Percentiles rank a stretch among this genome's conserved stretches.
These are phyloP conservation scores for Gopherus evgoodei DNA, from an alignment of 2,113 vertebrate species.

Conservation along the genomic window DNA sequence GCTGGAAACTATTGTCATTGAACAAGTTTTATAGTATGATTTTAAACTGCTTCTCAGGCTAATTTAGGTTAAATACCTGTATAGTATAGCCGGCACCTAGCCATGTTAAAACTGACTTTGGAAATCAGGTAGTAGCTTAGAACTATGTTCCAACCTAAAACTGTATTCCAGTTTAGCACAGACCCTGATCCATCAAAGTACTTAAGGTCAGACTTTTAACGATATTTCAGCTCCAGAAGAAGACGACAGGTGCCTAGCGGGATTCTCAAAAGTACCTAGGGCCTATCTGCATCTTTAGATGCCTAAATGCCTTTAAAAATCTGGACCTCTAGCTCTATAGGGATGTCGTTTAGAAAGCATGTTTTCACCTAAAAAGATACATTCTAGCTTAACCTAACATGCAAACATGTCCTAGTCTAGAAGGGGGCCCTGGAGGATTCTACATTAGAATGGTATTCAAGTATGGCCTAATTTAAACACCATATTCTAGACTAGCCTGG, in stretches of 20 bases:
- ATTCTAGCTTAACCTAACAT: neutral
- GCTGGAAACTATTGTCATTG: neutral
- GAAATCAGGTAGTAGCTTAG: constrained; percentile 15
- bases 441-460: constrained; percentile 12
- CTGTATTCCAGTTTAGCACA: neutral
- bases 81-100: neutral
- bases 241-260: constrained; percentile 2
- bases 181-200: constrained; percentile 38
- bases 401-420: neutral
- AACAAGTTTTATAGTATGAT: neutral
- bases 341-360: neutral
- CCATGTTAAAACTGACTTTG: constrained; percentile 40
- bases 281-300: neutral
- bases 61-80: neutral
- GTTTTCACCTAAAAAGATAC: constrained; percentile 5
- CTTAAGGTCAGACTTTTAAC: constrained; percentile 29
- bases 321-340: constrained; percentile 1
- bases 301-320: neutral
- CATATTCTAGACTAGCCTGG: constrained; percentile 43
- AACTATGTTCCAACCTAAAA: constrained; percentile 40
- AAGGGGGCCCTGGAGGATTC: constrained; percentile 1
- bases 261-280: neutral
- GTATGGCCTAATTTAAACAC: constrained; percentile 43
- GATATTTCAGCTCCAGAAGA: constrained; percentile 1
- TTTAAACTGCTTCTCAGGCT: neutral